phyloP scores from a whole-genome alignment of 2,113 vertebrate genomes.

The Polypterus bichir region DNA sequence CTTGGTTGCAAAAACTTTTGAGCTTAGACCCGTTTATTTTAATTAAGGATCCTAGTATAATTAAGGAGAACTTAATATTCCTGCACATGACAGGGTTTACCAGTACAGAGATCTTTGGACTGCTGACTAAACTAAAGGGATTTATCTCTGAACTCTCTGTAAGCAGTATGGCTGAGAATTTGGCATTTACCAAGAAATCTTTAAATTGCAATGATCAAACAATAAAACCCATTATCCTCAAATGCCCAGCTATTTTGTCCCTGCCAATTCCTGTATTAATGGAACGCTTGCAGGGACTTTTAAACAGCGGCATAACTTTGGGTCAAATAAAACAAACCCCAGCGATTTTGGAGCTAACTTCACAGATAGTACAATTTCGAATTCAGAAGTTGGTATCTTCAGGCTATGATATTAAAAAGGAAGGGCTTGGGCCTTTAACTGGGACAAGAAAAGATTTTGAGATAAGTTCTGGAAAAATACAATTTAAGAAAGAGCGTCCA shows the following conservation, averaged over 20 bases:
- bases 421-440: slow-evolving; percentile 55
- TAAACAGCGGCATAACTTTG: slow-evolving; percentile 60
- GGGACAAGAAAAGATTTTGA: slow-evolving; percentile 93
- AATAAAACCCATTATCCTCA: slow-evolving; percentile 56
- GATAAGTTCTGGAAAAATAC: slow-evolving; percentile 56
- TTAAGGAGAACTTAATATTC: slow-evolving; percentile 64
- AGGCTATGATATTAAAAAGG: slow-evolving; percentile 55
- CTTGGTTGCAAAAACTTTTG: slow-evolving; percentile 82
- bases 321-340: slow-evolving; percentile 63
- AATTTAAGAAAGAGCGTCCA: slow-evolving; percentile 61
- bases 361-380: slow-evolving; percentile 70
- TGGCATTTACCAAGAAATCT: slow-evolving; percentile 53
- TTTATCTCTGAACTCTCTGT: slow-evolving; percentile 74
- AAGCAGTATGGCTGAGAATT: slow-evolving; percentile 49
- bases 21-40: slow-evolving; percentile 84
- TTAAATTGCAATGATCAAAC: slow-evolving; percentile 56
- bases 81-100: slow-evolving; percentile 60
- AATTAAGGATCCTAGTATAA: slow-evolving; percentile 47
- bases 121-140: slow-evolving; percentile 75
- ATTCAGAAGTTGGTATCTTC: slow-evolving; percentile 56
- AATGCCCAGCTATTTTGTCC: slow-evolving; percentile 74
- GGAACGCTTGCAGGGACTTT: slow-evolving; percentile 58
- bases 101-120: slow-evolving; percentile 58
- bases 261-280: slow-evolving; percentile 58
- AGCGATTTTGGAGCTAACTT: slow-evolving; percentile 70